A percentile compares a stretch with the other conserved stretches of the same genome.
Evolutionary conservation across 2,888 invertebrate genomes (phyloP).

Genomic region (Cataglyphis rosenhaueri): DNA sequence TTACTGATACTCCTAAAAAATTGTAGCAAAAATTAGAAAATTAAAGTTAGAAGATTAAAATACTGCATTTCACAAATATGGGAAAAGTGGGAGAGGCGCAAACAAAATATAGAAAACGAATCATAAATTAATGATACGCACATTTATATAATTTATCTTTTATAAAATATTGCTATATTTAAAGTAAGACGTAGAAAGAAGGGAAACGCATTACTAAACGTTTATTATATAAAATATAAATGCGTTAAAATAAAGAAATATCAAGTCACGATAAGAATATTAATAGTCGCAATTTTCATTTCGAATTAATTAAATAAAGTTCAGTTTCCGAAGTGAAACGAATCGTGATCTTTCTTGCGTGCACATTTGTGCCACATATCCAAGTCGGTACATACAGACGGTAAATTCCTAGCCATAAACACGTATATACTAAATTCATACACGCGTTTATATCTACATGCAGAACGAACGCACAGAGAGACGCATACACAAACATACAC

Average conservation of each 20-base stretch:
- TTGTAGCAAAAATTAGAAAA: neutral
- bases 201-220: constrained; percentile 4
- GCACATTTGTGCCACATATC: constrained; percentile 7
- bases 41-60: neutral
- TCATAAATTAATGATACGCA: neutral
- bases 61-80: neutral
- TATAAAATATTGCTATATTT: neutral
- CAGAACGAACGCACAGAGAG: constrained; percentile 31
- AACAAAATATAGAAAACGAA: neutral
- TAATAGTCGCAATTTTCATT: neutral
- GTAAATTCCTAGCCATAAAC: constrained; percentile 52
- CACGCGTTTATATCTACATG: constrained; percentile 28
- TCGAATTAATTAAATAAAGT: constrained; percentile 33
- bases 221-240: constrained; percentile 1
- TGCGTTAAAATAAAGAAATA: neutral
- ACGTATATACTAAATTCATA: constrained; percentile 55
- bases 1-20: neutral
- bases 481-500: constrained; percentile 48
- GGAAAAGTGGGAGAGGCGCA: neutral
- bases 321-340: neutral
- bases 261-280: neutral
- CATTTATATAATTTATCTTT: constrained; percentile 3
- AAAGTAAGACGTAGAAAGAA: no score
- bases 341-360: constrained; percentile 43
- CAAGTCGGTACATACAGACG: constrained; percentile 53